Conservation (phyloP, 2,113 vertebrate species). For the Tachycineta bicolor region DNA sequence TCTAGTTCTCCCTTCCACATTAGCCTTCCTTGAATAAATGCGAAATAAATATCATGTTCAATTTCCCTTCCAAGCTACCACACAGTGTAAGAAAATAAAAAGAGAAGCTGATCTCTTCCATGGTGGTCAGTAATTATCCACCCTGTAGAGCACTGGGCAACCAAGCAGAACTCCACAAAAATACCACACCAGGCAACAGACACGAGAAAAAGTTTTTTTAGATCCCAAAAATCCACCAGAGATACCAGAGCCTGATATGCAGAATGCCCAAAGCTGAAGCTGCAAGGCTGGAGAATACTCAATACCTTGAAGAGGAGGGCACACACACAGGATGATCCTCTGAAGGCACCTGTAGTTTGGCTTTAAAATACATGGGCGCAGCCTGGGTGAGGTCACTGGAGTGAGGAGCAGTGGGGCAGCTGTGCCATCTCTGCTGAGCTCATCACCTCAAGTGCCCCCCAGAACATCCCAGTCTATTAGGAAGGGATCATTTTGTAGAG, state of each 20-base stretch:
- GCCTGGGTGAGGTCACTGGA: not conserved
- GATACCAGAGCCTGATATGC: not conserved
- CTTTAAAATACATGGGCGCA: not conserved
- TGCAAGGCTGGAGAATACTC: not conserved
- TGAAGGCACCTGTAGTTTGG: not conserved
- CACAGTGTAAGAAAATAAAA: not conserved
- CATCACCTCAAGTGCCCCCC: not conserved
- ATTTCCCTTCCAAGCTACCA: not conserved
- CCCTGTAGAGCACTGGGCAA: not conserved
- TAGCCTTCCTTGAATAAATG: not conserved
- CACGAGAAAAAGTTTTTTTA: not conserved
- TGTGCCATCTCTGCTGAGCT: not conserved
- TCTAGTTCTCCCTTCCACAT: not conserved
- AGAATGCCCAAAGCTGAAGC: not conserved
- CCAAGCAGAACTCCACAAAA: not conserved
- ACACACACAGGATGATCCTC: not conserved
- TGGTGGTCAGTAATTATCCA: not conserved
- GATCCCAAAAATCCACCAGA: not conserved
- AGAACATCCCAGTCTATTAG: not conserved
- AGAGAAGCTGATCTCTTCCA: accelerated
- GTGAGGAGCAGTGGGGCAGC: not conserved
- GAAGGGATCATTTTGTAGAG: accelerated
- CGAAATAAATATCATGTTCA: not conserved
- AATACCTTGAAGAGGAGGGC: not conserved
- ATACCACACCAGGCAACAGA: not conserved